phyloP scores from a whole-genome alignment of 2,888 invertebrate genomes.

The Penaeus monodon region DNA sequence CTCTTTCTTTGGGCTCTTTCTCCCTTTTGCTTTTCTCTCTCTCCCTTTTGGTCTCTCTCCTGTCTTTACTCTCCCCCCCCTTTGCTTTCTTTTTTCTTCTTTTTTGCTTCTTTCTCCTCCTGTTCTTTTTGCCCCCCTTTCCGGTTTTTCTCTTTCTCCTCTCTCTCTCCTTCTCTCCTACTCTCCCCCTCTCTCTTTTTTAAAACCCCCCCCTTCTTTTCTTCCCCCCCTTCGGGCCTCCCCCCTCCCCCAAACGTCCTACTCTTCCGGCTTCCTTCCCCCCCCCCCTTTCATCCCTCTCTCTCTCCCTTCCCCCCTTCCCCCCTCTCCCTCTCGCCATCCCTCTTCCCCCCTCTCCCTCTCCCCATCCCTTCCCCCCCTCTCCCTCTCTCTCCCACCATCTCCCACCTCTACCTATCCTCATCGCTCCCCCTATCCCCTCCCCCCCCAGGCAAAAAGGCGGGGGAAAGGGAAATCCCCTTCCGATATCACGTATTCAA shows the following conservation, averaged over 20 bases:
- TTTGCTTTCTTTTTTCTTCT: no score
- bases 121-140: no score
- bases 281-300: not conserved
- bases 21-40: no score
- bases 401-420: not conserved
- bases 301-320: not conserved
- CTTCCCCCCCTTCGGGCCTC: not conserved
- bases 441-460: not conserved
- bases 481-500: not conserved
- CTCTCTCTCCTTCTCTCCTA: no score
- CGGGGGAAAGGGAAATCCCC: not conserved
- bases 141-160: no score
- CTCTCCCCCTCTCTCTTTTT: no score
- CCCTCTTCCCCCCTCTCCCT: not conserved
- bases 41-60: no score
- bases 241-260: not conserved
- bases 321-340: not conserved
- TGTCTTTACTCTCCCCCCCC: no score
- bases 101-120: no score
- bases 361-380: not conserved
- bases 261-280: no score
- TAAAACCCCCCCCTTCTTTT: no score
- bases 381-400: not conserved
- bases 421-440: not conserved
- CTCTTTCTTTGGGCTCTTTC: no score